These are phyloP conservation scores for Emys orbicularis DNA, from an alignment of 2,797 vertebrate species.

Conservation along the genomic window DNA sequence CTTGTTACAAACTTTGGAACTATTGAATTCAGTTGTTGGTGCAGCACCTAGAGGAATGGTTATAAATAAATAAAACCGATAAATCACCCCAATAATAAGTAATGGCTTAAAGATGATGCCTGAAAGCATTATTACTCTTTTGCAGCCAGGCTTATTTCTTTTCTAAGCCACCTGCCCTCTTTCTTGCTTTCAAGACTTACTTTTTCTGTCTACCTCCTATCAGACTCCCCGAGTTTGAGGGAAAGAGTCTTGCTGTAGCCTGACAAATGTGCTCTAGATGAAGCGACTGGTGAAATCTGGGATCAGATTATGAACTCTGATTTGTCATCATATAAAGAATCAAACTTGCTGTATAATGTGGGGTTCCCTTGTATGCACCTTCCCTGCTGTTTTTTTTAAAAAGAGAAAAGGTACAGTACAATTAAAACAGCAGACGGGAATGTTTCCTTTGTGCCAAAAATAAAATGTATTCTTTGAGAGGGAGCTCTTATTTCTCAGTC, in stretches of 20 bases:
- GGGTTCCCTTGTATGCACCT: background rate
- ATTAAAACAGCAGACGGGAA: constrained; percentile 7
- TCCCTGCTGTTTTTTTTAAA: background rate
- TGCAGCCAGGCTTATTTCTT: background rate
- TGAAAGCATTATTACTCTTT: background rate
- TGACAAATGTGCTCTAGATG: background rate
- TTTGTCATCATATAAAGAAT: background rate
- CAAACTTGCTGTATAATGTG: background rate
- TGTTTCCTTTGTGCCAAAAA: constrained; percentile 37
- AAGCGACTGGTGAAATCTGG: constrained; percentile 21
- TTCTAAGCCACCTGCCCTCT: background rate
- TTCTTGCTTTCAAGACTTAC: background rate
- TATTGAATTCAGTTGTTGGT: background rate
- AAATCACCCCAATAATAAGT: background rate
- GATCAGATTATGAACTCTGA: background rate
- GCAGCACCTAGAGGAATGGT: background rate
- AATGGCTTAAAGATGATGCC: background rate
- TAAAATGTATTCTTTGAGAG: constrained; percentile 37
- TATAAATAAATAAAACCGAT: background rate
- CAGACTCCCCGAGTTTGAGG: background rate
- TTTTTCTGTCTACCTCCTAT: background rate
- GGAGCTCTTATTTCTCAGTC: constrained; percentile 36
- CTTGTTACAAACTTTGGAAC: background rate
- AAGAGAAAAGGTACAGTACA: background rate
- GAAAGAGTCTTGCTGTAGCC: too few relatives aligned